Conservation (phyloP, 2,797 vertebrate species). For the Manis javanica region DNA sequence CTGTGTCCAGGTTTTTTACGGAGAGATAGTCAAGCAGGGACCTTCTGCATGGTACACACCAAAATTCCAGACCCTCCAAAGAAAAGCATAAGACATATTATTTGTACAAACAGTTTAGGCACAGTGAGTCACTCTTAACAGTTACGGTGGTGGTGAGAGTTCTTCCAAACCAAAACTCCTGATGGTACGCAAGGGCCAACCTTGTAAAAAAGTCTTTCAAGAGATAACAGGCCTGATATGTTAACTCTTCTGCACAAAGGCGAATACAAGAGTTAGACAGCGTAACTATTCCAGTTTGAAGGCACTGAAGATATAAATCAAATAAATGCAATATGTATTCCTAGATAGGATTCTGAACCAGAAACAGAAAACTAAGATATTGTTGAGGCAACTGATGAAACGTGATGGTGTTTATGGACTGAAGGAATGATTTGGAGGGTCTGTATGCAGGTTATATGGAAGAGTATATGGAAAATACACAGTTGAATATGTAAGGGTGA, state of each 20-base stretch:
- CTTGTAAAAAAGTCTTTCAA: background rate
- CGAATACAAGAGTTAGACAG: background rate
- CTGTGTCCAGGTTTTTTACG: background rate
- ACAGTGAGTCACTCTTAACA: background rate
- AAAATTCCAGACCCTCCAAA: background rate
- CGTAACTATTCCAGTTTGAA: background rate
- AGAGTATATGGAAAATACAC: background rate
- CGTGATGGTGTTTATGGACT: background rate
- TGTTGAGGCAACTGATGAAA: background rate
- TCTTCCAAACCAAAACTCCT: background rate
- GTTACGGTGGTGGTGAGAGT: background rate
- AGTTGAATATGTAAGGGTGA: background rate
- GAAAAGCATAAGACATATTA: background rate
- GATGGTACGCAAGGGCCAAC: background rate
- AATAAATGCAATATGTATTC: background rate
- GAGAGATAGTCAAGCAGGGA: background rate
- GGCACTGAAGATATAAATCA: background rate
- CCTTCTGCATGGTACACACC: background rate
- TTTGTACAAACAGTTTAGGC: background rate
- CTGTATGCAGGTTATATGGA: background rate
- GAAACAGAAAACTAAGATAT: background rate
- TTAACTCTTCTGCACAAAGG: background rate
- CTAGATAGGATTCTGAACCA: background rate
- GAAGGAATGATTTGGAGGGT: background rate
- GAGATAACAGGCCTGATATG: background rate